A percentile compares a stretch with the other conserved stretches of the same genome.
Conservation (phyloP, 1,140 invertebrate genomes). For the Tetramorium simillimum region DNA sequence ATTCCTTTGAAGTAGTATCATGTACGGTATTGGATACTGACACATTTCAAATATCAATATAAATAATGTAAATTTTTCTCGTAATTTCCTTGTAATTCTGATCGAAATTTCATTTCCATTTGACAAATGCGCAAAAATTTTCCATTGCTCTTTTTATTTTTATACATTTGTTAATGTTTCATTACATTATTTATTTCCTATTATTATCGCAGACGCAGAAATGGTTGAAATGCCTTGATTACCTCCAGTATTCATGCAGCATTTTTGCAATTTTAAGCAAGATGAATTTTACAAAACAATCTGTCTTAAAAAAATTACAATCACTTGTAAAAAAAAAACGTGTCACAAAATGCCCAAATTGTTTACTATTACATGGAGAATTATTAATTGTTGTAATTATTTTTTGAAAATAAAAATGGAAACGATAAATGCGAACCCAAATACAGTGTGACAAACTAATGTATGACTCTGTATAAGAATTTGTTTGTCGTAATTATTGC, state of each 20-base stretch:
- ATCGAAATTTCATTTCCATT: neutral
- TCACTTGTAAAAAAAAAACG: slow-evolving; percentile 41
- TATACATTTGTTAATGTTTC: slow-evolving; percentile 4
- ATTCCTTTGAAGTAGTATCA: neutral
- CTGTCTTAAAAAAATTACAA: slow-evolving; percentile 55
- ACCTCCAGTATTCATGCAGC: slow-evolving; percentile 34
- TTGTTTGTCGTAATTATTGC: neutral
- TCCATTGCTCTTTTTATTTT: neutral
- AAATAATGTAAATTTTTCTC: slow-evolving; percentile 5
- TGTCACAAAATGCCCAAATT: slow-evolving; percentile 49
- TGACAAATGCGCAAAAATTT: neutral
- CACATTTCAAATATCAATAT: neutral
- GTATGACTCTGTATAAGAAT: slow-evolving; percentile 32
- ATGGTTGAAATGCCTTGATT: slow-evolving; percentile 12
- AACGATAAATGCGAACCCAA: slow-evolving; percentile 63
- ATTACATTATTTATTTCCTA: neutral
- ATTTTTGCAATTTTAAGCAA: slow-evolving; percentile 59
- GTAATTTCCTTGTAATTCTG: neutral
- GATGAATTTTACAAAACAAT: slow-evolving; percentile 27
- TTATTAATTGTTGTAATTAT: slow-evolving; percentile 35
- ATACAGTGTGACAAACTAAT: slow-evolving; percentile 74
- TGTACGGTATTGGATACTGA: neutral
- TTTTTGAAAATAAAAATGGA: slow-evolving; percentile 61
- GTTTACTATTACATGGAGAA: slow-evolving; percentile 44
- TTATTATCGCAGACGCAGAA: neutral